These are phyloP conservation scores for Drosophila sucinea DNA, from an alignment of 1,140 invertebrate genomes.

Conservation along the genomic window DNA sequence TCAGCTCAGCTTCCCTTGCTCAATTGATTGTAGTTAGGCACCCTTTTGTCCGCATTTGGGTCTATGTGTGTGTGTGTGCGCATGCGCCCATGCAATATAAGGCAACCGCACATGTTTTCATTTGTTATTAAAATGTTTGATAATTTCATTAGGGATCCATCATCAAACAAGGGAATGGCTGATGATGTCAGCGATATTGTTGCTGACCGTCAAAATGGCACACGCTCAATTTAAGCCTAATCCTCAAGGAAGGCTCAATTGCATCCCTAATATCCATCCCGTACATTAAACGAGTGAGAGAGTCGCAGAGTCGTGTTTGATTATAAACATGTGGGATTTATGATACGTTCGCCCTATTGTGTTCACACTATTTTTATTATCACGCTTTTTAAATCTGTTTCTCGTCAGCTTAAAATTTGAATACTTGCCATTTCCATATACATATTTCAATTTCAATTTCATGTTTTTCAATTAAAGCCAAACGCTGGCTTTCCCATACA, in stretches of 20 bases:
- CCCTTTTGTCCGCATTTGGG: constrained; percentile 46
- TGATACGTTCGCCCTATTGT: constrained; percentile 21
- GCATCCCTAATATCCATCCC: background rate
- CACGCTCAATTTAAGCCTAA: constrained; percentile 82
- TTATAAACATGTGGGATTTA: constrained; percentile 82
- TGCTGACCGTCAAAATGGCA: constrained; percentile 50
- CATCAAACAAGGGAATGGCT: constrained; percentile 48
- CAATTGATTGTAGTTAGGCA: constrained; percentile 8
- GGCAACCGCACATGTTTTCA: constrained; percentile 82
- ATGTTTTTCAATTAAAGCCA: constrained; percentile 50
- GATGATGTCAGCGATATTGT: constrained; percentile 47
- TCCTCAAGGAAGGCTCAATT: constrained; percentile 31
- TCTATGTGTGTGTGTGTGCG: constrained; percentile 50
- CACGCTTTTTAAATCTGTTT: constrained; percentile 55
- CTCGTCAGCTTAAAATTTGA: constrained; percentile 68
- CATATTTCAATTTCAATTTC: constrained; percentile 32
- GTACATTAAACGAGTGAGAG: constrained; percentile 12
- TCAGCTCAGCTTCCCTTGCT: constrained; percentile 44
- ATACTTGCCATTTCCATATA: constrained; percentile 41
- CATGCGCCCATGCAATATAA: constrained; percentile 72
- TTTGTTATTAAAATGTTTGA: constrained; percentile 83
- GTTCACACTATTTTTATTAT: constrained; percentile 63
- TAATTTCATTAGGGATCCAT: constrained; percentile 81
- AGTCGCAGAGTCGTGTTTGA: constrained; percentile 59
- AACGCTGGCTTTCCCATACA: constrained; percentile 27